A percentile compares a stretch with the other conserved stretches of the same genome.
These are phyloP conservation scores for Ophiodon elongatus DNA, from an alignment of 2,113 vertebrate species.

Conservation along the genomic window DNA sequence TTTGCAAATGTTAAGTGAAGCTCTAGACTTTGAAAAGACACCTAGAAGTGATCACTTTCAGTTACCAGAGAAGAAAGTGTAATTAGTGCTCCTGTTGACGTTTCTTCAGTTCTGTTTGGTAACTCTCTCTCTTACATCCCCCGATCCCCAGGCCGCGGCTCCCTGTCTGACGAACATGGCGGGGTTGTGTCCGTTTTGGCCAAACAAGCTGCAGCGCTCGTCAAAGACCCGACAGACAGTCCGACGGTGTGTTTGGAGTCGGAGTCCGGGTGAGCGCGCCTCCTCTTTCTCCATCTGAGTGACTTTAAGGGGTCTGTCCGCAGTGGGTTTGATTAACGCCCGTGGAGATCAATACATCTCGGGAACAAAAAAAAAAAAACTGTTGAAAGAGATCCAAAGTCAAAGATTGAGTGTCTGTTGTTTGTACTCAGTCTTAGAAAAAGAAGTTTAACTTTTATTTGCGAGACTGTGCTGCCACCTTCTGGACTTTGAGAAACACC, in stretches of 20 bases:
- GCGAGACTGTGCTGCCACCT: conserved; percentile 65
- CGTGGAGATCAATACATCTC: conserved; percentile 8
- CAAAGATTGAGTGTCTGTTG: neutral
- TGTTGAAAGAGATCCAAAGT: conserved; percentile 23
- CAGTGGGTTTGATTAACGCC: conserved; percentile 20
- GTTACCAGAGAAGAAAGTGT: neutral
- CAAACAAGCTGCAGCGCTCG: conserved; percentile 92
- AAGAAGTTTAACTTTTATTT: conserved; percentile 15
- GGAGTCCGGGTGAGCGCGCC: conserved; percentile 89
- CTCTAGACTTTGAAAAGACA: neutral
- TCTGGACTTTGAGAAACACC: conserved; percentile 42
- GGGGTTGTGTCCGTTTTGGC: conserved; percentile 94
- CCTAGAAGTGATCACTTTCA: neutral
- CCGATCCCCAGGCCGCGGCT: conserved; percentile 88
- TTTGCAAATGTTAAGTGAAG: neutral
- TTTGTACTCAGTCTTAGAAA: neutral
- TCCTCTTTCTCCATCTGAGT: neutral
- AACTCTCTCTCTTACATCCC: neutral
- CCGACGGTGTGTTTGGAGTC: conserved; percentile 97
- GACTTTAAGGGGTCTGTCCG: neutral
- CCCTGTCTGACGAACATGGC: conserved; percentile 94
- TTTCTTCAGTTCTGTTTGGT: neutral
- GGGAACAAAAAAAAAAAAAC: conserved; percentile 1
- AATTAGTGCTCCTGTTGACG: neutral
- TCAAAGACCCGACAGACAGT: conserved; percentile 90